Evolutionary conservation across 2,797 vertebrate species (phyloP), one percentile per base, ranked within the genome.

Genomic region (Sebastes ruberrimus): DNA sequence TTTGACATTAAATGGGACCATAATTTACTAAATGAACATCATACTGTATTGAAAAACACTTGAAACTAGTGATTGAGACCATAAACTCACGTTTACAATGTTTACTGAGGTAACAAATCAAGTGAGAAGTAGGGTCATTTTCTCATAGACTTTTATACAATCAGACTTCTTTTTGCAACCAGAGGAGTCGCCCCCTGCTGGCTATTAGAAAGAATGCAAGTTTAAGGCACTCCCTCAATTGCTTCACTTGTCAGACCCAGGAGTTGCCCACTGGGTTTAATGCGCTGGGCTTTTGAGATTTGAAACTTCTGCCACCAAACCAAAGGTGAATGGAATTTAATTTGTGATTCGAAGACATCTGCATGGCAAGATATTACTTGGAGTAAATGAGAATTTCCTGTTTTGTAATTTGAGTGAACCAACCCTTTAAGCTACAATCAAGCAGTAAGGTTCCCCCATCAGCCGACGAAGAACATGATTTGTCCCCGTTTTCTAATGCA

Each of bases 381-480:
- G 27, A 66, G 28, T 32, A 52, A 38, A 64, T 49, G 46, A 49
- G 46, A 49, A 49, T 49, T 49, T 38, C 8, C 1, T 61, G 9
- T 38, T 25, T 74, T 68, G 53, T 5, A 32, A 68, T 80, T 79
- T 66, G 75, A 74, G 56, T 68, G 70, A 78, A 42, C 30, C 7
- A 60, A 75, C 55, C 56, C 52, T 80, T 73, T 60, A 27, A 62
- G 33, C 74, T 69, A 30, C 18, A 74, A 20, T 74, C 53, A 71
- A 87, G 57, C n/a, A 30, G 38, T 28, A 64, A 57, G 20, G 20
- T 61, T 61, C 23, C 67, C 72, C 55, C 27, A 57, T 61, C 69
- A 65, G 71, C 72, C 18, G 23, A 72, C 78, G 56, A 88, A 87
- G 73, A 83, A 81, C 72, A 76, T 69, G 65, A 89, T 92, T 88